Evolutionary conservation across 1,140 invertebrate species (phyloP), one percentile per base, ranked within the genome.

Genomic region (Euglossa dilemma): DNA sequence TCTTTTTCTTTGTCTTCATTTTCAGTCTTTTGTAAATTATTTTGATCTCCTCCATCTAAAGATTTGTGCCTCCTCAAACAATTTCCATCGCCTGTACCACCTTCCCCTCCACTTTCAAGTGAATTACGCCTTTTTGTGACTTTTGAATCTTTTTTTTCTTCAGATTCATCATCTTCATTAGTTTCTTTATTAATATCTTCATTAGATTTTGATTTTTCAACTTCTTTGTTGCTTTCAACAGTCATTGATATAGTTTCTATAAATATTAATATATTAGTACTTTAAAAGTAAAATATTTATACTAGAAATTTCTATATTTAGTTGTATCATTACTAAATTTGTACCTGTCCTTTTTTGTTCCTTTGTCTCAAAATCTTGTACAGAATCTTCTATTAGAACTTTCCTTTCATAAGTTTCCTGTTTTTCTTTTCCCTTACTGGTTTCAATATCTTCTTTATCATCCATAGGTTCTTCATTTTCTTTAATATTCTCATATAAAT

Each of bases 11-110:
- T 95, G 36, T 91, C 90, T 23, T 93, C 91, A 56, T 43, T 87
- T 75, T 95, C 95, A 85, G 93, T 94, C 86, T 96, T 95, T 75
- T 95, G 94, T 63, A 95, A 93, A 76, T 94, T 95, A 85, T 94
- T 94, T 74, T 95, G 93, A 52, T 95, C 94, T 73, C 94, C 95
- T n/a, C 96, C 95, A 83, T 96, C 95, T 7, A 95, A 91, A 20
- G 95, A 96, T 77, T 95, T 96, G 73, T 96, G 95, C 64, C 95
- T 93, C 80, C 94, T 94, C 0, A 95, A 92, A 50, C 88, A 90
- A 78, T 84, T 87, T 8, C 94, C 94, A 74, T 95, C 95, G 69
- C 92, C 94, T 23, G 89, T 86, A n/a, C 88, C 90, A 25, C 92
- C 88, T 67, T 94, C 90, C 25, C 95, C 94, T 28, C 94, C 92